Conservation (phyloP, 2,888 invertebrate genomes). For the Diplolepis rosae region DNA sequence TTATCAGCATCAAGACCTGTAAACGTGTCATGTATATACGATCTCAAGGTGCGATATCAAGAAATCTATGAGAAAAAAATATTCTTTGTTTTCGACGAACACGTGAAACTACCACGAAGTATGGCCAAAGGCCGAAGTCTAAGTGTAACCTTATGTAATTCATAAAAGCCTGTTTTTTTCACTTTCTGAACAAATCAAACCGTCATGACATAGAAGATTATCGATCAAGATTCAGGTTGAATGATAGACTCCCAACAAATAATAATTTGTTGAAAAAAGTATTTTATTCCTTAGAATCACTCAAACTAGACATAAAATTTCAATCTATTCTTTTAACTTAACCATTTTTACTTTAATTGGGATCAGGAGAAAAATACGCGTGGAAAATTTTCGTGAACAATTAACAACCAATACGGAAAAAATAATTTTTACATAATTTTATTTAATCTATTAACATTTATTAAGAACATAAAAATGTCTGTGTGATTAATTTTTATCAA, state of each 20-base stretch:
- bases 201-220: background rate
- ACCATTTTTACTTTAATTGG: too few species aligned
- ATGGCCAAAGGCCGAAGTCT: constrained; percentile 23
- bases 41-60: constrained; percentile 31
- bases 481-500: too few species aligned
- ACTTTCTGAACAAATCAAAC: background rate
- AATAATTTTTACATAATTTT: too few species aligned
- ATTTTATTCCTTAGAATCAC: constrained; percentile 27
- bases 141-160: constrained; percentile 18
- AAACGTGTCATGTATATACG: constrained; percentile 28
- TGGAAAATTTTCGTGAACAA: too few species aligned
- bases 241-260: background rate
- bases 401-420: too few species aligned
- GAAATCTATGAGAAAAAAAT: constrained; percentile 30
- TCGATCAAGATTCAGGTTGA: constrained; percentile 21
- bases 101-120: constrained; percentile 3
- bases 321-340: too few species aligned
- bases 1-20: constrained; percentile 53
- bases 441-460: too few species aligned
- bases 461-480: too few species aligned
- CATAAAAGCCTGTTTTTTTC: constrained; percentile 14
- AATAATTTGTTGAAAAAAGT: background rate
- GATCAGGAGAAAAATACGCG: too few species aligned
- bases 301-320: too few species aligned
- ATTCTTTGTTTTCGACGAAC: constrained; percentile 18